Evolutionary conservation across 2,888 invertebrate genomes (phyloP).

Genomic region (Chloroclysta siterata): DNA sequence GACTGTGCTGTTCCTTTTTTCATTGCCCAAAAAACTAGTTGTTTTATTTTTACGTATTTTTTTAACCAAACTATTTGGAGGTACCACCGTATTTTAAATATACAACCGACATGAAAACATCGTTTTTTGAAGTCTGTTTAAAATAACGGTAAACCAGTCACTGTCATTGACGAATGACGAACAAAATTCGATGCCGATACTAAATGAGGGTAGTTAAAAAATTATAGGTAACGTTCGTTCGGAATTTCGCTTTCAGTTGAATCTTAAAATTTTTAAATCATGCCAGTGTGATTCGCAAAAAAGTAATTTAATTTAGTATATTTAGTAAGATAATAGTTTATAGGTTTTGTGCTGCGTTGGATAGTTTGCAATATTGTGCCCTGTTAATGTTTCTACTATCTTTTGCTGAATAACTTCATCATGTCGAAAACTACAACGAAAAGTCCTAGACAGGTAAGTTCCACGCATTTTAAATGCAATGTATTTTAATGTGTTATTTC

Average conservation of each 20-base stretch:
- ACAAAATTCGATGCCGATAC: no score
- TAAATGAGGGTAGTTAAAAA: conserved; percentile 15
- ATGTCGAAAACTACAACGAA: no score
- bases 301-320: neutral
- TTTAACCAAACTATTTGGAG: no score
- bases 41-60: no score
- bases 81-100: no score
- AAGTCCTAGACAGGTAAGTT: conserved; percentile 42
- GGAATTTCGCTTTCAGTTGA: neutral
- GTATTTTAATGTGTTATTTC: no score
- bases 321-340: neutral
- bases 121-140: no score
- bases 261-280: no score
- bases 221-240: neutral
- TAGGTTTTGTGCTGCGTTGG: neutral
- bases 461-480: neutral
- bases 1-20: no score
- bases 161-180: neutral
- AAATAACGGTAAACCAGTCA: no score
- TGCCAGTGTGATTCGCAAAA: neutral
- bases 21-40: no score
- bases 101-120: no score
- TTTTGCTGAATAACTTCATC: neutral
- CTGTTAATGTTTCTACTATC: neutral
- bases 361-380: neutral